Conservation (phyloP, 1,140 invertebrate species). For the Agrilus planipennis region DNA sequence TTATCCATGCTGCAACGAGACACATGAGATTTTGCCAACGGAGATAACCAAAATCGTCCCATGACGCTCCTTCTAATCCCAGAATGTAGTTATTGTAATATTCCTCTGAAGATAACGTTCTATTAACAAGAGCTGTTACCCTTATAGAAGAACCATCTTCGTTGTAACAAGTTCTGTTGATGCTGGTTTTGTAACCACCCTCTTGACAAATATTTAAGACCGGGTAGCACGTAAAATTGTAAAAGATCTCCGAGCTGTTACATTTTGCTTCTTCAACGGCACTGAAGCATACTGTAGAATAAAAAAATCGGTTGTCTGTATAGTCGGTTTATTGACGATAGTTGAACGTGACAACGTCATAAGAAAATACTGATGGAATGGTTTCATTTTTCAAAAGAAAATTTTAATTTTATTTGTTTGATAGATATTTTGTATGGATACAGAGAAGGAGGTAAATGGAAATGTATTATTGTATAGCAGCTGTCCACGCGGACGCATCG, state of each 20-base stretch:
- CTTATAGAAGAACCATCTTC: conserved; percentile 16
- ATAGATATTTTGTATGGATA: too few relatives aligned
- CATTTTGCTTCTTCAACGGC: conserved; percentile 26
- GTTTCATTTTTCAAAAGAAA: too few relatives aligned
- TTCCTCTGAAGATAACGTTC: conserved; percentile 34
- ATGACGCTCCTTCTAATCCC: conserved; percentile 38
- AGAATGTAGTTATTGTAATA: conserved; percentile 53
- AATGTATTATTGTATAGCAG: too few relatives aligned
- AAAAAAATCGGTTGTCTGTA: too few relatives aligned
- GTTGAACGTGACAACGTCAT: too few relatives aligned
- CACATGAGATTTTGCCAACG: conserved; percentile 62
- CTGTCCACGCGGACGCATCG: too few relatives aligned
- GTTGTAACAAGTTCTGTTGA: conserved; percentile 36
- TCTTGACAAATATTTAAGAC: conserved; percentile 38
- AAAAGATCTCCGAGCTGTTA: conserved; percentile 34
- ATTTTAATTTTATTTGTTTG: too few relatives aligned
- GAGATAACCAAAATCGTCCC: conserved; percentile 50
- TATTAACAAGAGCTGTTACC: conserved; percentile 32
- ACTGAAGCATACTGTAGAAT: conserved; percentile 26
- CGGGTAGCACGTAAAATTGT: conserved; percentile 36
- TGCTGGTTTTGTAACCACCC: conserved; percentile 25
- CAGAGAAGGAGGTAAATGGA: too few relatives aligned
- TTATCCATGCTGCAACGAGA: conserved; percentile 56
- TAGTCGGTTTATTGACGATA: too few relatives aligned
- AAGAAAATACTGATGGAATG: too few relatives aligned